Evolutionary conservation across 2,888 invertebrate species (phyloP), one percentile per base, ranked within the genome.

Genomic region (Polia nebulosa): DNA sequence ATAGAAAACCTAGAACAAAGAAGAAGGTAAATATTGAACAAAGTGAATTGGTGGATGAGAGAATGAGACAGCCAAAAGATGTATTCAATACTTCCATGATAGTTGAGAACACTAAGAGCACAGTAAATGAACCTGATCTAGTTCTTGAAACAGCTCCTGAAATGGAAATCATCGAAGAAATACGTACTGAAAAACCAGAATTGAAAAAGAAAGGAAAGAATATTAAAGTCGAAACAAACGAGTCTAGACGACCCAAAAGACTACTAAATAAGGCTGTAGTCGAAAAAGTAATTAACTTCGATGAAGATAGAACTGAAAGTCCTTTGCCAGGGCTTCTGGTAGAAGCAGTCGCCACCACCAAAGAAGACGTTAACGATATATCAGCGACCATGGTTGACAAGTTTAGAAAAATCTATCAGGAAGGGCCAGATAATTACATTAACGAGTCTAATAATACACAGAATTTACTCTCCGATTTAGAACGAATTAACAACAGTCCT

Each of bases 321-420:
- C 92, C 94, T 7, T 82, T 95, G 44, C 94, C 95, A 1, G 91
- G 88, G 0, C 84, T 95, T 15, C 73, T 92, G 5, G 88, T 94
- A 27, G 95, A 95, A 86, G 77, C 85, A 11, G 83, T 83, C 1
- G 74, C 77, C 0, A 47, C 45, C 1, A 56, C 59, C 8, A 78
- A 80, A 62, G 82, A 89, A 9, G 86, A 89, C 22, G 62, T 9
- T 3, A 78, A 59, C 58, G 90, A 91, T 62, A 87, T 91, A 13
- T 84, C 86, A 1, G 81, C 81, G 2, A 87, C 84, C 27, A 86
- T 91, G 82, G 58, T 91, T 0, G 85, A 91, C 55, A 92, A 90
- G 74, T 86, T 91, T 6, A 88, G 91, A 58, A 89, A 89, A 68
- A 86, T 91, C 29, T 89, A 83, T 57, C 77, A 83, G 59, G 86